Conservation (phyloP, 1,140 invertebrate species). For the Gerris buenoi region DNA sequence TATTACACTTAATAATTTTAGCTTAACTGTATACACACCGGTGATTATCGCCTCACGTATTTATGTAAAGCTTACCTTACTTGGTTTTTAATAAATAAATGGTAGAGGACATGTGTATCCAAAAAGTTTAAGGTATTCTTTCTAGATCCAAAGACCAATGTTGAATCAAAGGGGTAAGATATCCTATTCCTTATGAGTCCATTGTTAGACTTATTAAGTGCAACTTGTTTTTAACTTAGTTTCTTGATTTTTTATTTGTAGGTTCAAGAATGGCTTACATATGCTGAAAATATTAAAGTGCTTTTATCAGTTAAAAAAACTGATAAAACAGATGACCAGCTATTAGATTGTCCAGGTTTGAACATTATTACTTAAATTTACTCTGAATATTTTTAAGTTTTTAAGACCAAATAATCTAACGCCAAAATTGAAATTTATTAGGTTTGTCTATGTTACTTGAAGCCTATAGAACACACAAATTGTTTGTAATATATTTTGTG, state of each 20-base stretch:
- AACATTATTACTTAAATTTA: no score
- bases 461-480: no score
- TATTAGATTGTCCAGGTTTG: neutral
- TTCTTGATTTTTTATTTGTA: neutral
- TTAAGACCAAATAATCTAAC: no score
- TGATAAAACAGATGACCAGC: neutral
- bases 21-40: no score
- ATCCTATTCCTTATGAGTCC: neutral
- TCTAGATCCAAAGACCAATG: neutral
- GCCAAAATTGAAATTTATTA: no score
- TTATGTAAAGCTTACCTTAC: no score
- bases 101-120: neutral
- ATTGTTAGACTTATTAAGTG: neutral
- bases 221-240: neutral
- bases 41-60: no score
- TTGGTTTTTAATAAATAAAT: neutral
- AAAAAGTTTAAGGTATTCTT: neutral
- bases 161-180: neutral
- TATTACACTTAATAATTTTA: no score
- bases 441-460: no score
- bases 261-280: slow-evolving; percentile 9
- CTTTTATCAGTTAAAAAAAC: slow-evolving; percentile 4
- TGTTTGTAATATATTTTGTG: no score
- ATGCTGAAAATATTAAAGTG: slow-evolving; percentile 12
- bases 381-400: no score